phyloP scores from a whole-genome alignment of 2,888 invertebrate genomes.

The Drosophila nr. fundita region DNA sequence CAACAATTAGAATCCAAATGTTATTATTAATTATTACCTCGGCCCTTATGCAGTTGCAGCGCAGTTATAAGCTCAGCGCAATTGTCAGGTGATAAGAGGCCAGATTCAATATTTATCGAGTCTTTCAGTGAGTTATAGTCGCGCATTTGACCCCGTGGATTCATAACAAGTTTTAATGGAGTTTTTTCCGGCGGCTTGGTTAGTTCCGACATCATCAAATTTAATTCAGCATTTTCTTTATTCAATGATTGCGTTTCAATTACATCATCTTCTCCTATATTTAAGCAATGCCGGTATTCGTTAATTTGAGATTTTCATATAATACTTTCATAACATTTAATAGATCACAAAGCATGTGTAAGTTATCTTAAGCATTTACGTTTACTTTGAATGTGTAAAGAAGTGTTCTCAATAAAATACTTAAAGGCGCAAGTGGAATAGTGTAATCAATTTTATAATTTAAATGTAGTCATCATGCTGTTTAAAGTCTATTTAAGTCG shows the following conservation, averaged over 20 bases:
- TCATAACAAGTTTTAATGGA: constrained; percentile 90
- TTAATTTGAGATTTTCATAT: background rate
- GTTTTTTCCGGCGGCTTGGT: constrained; percentile 72
- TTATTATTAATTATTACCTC: constrained; percentile 86
- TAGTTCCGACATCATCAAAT: constrained; percentile 43
- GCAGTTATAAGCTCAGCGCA: constrained; percentile 92
- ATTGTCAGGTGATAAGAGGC: constrained; percentile 89
- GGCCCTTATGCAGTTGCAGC: constrained; percentile 91
- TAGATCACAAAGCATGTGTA: background rate
- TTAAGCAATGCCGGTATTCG: constrained; percentile 53
- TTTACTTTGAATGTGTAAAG: background rate
- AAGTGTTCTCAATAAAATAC: background rate
- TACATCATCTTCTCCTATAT: constrained; percentile 44
- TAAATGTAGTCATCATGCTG: background rate
- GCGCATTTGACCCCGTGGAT: constrained; percentile 90
- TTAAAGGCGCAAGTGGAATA: background rate
- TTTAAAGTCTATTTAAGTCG: background rate
- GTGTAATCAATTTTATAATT: background rate
- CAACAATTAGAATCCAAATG: background rate
- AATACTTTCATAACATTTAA: background rate
- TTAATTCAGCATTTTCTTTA: constrained; percentile 80
- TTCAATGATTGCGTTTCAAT: constrained; percentile 47
- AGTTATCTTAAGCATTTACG: background rate
- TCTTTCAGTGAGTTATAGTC: constrained; percentile 89
- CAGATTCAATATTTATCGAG: constrained; percentile 87